Base-by-base conservation (phyloP, 2,113 vertebrate species). In the Catharus minimus region DNA sequence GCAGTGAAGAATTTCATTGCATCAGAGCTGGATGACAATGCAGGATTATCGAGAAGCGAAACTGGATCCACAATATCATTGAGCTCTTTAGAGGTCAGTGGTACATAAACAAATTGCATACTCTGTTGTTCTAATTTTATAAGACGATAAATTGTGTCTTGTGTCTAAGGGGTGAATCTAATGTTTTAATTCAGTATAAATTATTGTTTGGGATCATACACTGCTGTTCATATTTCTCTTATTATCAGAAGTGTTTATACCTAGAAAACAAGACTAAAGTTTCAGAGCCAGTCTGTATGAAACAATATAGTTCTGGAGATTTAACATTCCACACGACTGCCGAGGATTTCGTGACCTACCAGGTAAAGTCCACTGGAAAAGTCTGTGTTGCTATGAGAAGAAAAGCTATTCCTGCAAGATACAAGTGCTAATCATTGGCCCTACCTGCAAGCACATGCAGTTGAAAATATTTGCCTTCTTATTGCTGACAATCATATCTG, bases 1-100 rank as follows among this genome's bases (percentile, higher is more conserved):
- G 99, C 99, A 86, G 99, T 99, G 95, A 99, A 99, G 97, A 99
- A 99, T 97, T 99, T 99, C 98, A 98, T 99, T 89, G 99, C 98
- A 61, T 97, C 99, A 2, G 99, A 99, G 95, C 98, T 99, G 98
- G 99, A 99, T 96, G 99, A 99, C 96, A 97, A 97, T 60, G 97
- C 97, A 28, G 99, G 98, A 91, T 97, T 99, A 90, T 99, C 99
- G 43, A 97, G 99, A 94, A 99, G 99, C n/a, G 99, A 99, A 97
- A 99, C 99, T 69, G 99, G 99, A 89, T 99, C 99, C 18, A 99
- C 99, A 57, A 99, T 99, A 98, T 99, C 99, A 55, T 99, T 99
- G 99, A 99, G 99, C 97, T 99, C 99, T 89, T 97, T 99, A 97
- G 99, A 99, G 99, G 99, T 99, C 97, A 98, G 97, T 97, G 79